phyloP scores from a whole-genome alignment of 2,888 invertebrate species.

The Amaurobius ferox region DNA sequence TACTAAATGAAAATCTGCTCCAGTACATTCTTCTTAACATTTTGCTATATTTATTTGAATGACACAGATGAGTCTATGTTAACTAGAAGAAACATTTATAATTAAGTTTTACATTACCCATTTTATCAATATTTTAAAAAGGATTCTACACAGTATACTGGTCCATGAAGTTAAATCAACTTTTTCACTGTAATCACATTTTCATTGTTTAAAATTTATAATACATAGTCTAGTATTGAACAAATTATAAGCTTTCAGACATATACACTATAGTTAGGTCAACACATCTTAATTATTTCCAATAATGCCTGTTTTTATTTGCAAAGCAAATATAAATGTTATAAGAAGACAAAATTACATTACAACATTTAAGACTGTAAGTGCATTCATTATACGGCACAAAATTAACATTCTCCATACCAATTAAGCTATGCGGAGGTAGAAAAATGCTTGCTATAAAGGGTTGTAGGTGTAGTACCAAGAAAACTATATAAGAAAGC shows the following conservation, averaged over 20 bases:
- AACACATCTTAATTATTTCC: neutral
- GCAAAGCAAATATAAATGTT: neutral
- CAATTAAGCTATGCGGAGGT: neutral
- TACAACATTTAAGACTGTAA: neutral
- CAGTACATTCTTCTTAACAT: neutral
- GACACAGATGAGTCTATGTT: conserved; percentile 3
- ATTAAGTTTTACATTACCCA: neutral
- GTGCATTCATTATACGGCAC: neutral
- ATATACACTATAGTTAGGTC: neutral
- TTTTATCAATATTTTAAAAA: neutral
- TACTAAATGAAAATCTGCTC: neutral
- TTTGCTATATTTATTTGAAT: neutral
- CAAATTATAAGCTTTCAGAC: neutral
- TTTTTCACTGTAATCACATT: neutral
- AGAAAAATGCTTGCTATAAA: neutral
- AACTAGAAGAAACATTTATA: conserved; percentile 14
- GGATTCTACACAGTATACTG: neutral
- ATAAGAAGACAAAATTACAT: neutral
- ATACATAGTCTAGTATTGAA: neutral
- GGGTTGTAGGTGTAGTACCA: neutral
- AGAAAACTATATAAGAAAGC: neutral
- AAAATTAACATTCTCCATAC: conserved; percentile 1
- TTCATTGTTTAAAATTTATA: neutral
- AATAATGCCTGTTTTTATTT: neutral
- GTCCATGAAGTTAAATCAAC: neutral